These are phyloP conservation scores for Thalassarche chlororhynchos DNA, from an alignment of 2,113 vertebrate genomes.

Conservation along the genomic window DNA sequence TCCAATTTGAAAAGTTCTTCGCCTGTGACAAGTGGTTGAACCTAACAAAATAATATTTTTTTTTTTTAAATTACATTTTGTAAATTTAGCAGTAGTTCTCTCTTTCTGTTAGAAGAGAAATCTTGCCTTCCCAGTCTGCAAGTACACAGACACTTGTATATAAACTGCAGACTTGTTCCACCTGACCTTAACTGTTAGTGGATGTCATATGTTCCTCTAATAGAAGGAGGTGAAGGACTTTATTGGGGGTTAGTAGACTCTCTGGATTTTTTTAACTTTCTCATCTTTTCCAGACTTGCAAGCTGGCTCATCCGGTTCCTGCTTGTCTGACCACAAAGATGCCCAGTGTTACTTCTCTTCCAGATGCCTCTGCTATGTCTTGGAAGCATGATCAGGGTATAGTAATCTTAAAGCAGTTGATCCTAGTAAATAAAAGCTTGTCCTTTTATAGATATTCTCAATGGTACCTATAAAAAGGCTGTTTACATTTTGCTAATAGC, in stretches of 20 bases:
- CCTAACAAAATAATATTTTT: neutral
- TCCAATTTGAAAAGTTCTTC: neutral
- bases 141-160: no score
- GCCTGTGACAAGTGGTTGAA: neutral
- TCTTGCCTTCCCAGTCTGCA: neutral
- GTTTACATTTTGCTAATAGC: neutral
- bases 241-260: neutral
- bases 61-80: neutral
- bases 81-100: neutral
- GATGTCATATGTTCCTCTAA: neutral
- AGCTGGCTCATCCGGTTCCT: neutral
- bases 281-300: neutral
- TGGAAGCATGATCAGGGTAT: conserved; percentile 70
- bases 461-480: neutral
- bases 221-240: neutral
- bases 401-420: neutral
- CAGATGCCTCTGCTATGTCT: conserved; percentile 28
- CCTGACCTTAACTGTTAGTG: neutral
- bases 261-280: neutral
- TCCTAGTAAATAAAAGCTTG: neutral
- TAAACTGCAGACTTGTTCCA: neutral
- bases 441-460: neutral
- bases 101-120: neutral
- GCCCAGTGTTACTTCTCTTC: neutral
- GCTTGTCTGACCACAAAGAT: neutral